Conservation (phyloP, 2,797 vertebrate genomes). For the Zalophus californianus region DNA sequence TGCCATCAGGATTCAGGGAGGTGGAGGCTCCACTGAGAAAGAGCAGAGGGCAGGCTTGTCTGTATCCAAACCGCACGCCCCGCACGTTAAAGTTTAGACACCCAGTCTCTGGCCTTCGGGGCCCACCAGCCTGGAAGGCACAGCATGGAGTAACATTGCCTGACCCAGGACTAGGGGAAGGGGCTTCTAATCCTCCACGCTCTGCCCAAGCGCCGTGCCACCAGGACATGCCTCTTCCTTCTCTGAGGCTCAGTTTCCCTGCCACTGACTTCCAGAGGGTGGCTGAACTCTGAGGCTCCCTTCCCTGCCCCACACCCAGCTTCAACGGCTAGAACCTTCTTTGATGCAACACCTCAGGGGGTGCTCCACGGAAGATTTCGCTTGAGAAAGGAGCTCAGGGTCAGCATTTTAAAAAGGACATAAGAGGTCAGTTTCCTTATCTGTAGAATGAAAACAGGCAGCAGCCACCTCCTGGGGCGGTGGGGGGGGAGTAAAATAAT, state of each 20-base stretch:
- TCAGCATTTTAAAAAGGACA: background rate
- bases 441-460: background rate
- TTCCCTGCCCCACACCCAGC: too few species aligned
- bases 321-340: background rate
- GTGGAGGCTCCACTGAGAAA: background rate
- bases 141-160: fast-evolving
- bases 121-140: background rate
- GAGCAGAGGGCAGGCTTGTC: background rate
- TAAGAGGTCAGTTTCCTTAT: too few species aligned
- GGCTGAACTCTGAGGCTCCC: background rate
- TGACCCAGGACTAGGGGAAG: background rate
- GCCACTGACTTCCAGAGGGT: background rate
- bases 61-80: background rate
- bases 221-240: background rate
- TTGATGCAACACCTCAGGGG: background rate
- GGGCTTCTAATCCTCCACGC: background rate
- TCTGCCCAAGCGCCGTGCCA: fast-evolving
- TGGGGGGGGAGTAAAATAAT: background rate
- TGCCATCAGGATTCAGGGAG: background rate
- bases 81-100: background rate
- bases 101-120: background rate
- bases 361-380: background rate
- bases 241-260: background rate
- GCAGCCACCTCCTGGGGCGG: background rate
- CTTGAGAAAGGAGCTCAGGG: background rate